A percentile compares a stretch with the other conserved stretches of the same genome.
phyloP scores from a whole-genome alignment of 2,113 vertebrate species.

The Mungos mungo region DNA sequence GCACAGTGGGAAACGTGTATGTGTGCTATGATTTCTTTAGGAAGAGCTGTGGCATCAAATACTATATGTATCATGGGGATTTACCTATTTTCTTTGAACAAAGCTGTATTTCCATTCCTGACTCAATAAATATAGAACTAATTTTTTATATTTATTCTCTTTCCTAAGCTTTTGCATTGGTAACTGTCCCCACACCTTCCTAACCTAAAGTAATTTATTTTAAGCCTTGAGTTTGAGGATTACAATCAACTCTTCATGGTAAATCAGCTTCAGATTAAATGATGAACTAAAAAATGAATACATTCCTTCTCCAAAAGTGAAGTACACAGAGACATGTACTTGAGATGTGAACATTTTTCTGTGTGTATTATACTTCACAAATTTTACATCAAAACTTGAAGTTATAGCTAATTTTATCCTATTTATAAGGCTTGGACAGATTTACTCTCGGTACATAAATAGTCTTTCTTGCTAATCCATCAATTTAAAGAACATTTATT shows the following conservation, averaged over 20 bases:
- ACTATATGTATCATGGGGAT: neutral
- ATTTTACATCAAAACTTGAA: constrained; percentile 4
- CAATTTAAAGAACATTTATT: constrained; percentile 1
- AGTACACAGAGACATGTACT: neutral
- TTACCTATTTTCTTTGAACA: neutral
- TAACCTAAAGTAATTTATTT: neutral
- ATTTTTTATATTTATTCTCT: constrained; percentile 1
- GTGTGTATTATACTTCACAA: neutral
- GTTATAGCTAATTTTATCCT: neutral
- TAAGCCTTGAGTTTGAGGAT: neutral
- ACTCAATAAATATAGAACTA: neutral
- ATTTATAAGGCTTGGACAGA: neutral
- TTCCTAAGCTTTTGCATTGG: constrained; percentile 13
- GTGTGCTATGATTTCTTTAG: neutral
- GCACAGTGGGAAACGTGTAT: neutral
- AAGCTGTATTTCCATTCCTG: neutral
- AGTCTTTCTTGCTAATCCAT: neutral
- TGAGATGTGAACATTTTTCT: neutral
- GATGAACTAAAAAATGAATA: neutral
- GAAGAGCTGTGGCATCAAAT: neutral
- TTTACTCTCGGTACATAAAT: neutral
- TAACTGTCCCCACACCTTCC: neutral
- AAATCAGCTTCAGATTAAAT: constrained; percentile 13
- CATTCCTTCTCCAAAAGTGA: neutral
- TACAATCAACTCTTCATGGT: neutral